Base-by-base conservation (phyloP, 2,888 invertebrate genomes). In the Drosophila mettleri region DNA sequence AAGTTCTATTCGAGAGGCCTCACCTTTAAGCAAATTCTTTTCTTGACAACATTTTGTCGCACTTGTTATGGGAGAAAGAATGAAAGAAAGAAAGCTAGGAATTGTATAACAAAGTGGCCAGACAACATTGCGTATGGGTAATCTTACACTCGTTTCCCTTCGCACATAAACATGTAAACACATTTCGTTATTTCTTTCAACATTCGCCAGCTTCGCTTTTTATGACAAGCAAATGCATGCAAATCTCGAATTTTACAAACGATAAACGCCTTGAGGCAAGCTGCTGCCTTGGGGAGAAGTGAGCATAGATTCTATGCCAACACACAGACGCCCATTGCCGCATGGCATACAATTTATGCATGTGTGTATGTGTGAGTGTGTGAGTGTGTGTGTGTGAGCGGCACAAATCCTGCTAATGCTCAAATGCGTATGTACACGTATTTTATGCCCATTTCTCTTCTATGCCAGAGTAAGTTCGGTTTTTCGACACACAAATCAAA, bases 161-260 rank as follows among this genome's bases (percentile, higher is more conserved):
- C 72, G 65, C 69, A 81, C 69, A 84, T 78, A 83, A 84, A 78
- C 80, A 84, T 83, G 82, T 82, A 84, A 82, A 78, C 73, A 84
- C 80, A 82, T 83, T 80, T 68, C 49, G 68, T 76, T 77, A 72
- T 68, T 64, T 69, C 60, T 60, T 62, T 72, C 45, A n/a, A 31
- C 60, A 41, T 18, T 59, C 59, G 43, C 55, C 61, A 54, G 51
- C 45, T 63, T 52, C 54, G 36, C 52, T 74, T 79, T 82, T 83
- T 83, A 84, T 83, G 83, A 84, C 85, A 84, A 69, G 79, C 74
- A 85, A 86, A 85, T 85, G 80, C 86, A 85, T 85, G 85, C 85
- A 86, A 85, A 85, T 85, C 85, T 80, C 74, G 86, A 84, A 86
- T 86, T 84, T 85, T 84, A 84, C 85, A 85, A 81, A 85, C 85